Percentiles rank a stretch among this genome's conserved stretches.
Conservation (phyloP, 2,113 vertebrate species). For the Glaucomys volans region DNA sequence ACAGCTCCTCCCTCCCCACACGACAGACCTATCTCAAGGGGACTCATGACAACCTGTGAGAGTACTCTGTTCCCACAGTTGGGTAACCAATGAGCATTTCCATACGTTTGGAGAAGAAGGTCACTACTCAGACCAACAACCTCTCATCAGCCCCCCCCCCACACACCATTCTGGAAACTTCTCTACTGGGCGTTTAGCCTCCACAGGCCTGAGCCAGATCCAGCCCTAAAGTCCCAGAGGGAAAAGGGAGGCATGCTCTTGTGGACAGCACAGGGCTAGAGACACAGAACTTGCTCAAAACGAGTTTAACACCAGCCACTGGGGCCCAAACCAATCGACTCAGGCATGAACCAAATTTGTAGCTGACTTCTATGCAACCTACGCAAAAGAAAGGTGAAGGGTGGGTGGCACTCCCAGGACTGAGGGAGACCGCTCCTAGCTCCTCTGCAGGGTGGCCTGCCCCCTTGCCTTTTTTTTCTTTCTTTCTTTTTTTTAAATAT, state of each 20-base stretch:
- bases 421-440: background rate
- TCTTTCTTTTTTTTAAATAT: too few relatives aligned
- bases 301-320: background rate
- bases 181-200: background rate
- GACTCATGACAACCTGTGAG: background rate
- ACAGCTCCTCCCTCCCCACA: accelerated
- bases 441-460: background rate
- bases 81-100: background rate
- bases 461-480: background rate
- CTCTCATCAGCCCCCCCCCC: background rate
- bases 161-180: background rate
- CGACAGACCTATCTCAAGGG: background rate
- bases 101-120: background rate
- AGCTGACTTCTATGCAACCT: background rate
- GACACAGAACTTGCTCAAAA: background rate
- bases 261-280: background rate
- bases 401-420: too few relatives aligned
- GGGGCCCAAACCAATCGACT: background rate
- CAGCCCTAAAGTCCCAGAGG: background rate
- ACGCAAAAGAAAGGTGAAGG: background rate
- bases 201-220: background rate
- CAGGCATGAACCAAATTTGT: background rate
- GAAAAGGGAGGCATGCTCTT: background rate
- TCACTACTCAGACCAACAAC: background rate
- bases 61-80: background rate